A percentile compares a stretch with the other conserved stretches of the same genome.
These are phyloP conservation scores for Epinephelus fuscoguttatus DNA, from an alignment of 2,113 vertebrate genomes.

Conservation along the genomic window DNA sequence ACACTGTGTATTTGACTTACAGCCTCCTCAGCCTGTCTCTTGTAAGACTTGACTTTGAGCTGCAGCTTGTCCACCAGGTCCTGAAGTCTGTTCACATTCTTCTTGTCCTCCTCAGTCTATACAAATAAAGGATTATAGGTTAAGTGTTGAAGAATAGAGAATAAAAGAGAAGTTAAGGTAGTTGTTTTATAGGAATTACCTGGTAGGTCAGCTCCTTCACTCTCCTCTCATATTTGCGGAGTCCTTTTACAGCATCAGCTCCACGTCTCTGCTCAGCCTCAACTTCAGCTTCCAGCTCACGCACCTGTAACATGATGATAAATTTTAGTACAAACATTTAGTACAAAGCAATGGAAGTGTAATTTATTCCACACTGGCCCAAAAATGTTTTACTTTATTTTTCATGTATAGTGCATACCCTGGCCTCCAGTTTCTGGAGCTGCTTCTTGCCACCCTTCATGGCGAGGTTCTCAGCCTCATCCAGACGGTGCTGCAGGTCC, in stretches of 20 bases:
- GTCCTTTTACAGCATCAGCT: conserved; percentile 72
- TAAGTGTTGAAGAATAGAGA: not conserved
- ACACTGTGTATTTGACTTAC: no score
- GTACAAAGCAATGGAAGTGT: no score
- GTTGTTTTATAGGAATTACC: conserved; percentile 28
- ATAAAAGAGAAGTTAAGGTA: not conserved
- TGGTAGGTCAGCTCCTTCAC: conserved; percentile 78
- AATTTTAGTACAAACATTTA: not conserved
- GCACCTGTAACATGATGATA: conserved; percentile 53
- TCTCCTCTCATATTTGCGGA: conserved; percentile 79
- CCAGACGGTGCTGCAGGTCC: conserved; percentile 89
- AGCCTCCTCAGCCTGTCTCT: conserved; percentile 73
- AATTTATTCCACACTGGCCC: no score
- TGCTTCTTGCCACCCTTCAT: conserved; percentile 91
- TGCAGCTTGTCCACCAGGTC: conserved; percentile 76
- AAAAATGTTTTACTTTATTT: not conserved
- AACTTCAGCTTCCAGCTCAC: conserved; percentile 73
- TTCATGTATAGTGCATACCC: conserved; percentile 70
- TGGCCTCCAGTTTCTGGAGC: conserved; percentile 88
- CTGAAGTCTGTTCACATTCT: conserved; percentile 65
- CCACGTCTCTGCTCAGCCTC: conserved; percentile 72
- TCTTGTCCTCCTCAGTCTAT: conserved; percentile 61
- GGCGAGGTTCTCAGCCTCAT: conserved; percentile 91
- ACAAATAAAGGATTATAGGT: not conserved
- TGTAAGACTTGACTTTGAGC: conserved; percentile 76